phyloP scores from a whole-genome alignment of 2,797 vertebrate genomes.

The Neosilurus mollespiculum region DNA sequence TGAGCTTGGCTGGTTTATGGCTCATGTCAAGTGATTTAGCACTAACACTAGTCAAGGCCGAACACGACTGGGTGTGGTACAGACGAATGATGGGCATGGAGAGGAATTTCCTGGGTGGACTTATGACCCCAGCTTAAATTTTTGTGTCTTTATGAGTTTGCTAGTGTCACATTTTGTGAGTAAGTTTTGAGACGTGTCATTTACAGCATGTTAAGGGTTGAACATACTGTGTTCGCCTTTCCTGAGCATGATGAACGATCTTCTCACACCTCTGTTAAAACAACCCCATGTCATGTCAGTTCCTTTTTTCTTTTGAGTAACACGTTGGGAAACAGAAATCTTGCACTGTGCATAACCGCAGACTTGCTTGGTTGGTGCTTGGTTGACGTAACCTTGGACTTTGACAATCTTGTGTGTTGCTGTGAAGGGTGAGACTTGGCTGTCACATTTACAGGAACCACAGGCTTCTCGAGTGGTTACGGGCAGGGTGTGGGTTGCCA shows the following conservation, averaged over 20 bases:
- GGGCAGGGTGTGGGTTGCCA: slow-evolving; percentile 34
- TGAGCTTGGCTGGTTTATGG: slow-evolving; percentile 28
- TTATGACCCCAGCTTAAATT: slow-evolving; percentile 11
- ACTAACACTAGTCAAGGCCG: slow-evolving; percentile 24
- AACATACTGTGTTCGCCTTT: neutral
- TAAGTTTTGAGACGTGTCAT: neutral
- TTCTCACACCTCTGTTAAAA: neutral
- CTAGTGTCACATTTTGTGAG: neutral
- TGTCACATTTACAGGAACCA: slow-evolving; percentile 43
- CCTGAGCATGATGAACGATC: neutral
- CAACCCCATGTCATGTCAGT: neutral
- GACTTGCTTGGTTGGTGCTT: neutral
- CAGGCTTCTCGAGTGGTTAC: slow-evolving; percentile 40
- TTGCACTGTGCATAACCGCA: neutral
- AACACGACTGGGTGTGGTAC: slow-evolving; percentile 31
- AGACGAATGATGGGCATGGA: neutral
- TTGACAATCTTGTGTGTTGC: slow-evolving; percentile 23
- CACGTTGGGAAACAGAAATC: neutral
- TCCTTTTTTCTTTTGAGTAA: neutral
- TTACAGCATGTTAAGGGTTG: slow-evolving; percentile 1
- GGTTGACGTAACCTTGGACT: slow-evolving; percentile 32
- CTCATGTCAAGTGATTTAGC: slow-evolving; percentile 35
- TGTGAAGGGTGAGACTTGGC: slow-evolving; percentile 42
- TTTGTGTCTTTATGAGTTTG: neutral
- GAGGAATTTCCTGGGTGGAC: slow-evolving; percentile 22